Conservation (phyloP, 2,113 vertebrate species). For the Thermophis baileyi region DNA sequence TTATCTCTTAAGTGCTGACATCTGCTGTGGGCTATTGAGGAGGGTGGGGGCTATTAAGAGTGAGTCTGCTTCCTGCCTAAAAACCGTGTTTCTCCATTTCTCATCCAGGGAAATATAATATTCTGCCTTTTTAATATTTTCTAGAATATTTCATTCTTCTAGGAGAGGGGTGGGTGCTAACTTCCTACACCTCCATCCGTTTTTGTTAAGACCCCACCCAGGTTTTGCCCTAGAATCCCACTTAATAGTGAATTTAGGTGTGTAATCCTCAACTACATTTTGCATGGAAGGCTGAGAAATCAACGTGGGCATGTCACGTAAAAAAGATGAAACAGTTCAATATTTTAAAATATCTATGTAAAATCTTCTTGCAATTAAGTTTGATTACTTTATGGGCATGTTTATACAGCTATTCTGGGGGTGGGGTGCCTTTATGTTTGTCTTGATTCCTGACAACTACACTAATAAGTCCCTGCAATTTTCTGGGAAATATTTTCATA, state of each 20-base stretch:
- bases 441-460: neutral
- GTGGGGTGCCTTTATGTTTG: neutral
- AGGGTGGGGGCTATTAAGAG: no score
- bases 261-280: neutral
- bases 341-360: neutral
- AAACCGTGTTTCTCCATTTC: no score
- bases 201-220: neutral
- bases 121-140: no score
- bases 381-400: neutral
- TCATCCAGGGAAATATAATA: no score
- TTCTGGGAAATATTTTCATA: neutral
- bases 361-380: neutral
- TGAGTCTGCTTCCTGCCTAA: no score
- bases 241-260: neutral
- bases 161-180: no score
- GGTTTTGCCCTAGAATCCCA: neutral
- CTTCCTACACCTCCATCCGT: no score
- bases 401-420: neutral
- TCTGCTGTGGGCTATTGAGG: no score
- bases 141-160: no score
- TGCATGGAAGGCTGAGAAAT: neutral
- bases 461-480: neutral
- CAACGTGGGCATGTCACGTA: neutral
- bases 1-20: no score
- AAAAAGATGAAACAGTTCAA: neutral